These are phyloP conservation scores for Lepidurus packardi DNA, from an alignment of 1,140 invertebrate species.

Conservation along the genomic window DNA sequence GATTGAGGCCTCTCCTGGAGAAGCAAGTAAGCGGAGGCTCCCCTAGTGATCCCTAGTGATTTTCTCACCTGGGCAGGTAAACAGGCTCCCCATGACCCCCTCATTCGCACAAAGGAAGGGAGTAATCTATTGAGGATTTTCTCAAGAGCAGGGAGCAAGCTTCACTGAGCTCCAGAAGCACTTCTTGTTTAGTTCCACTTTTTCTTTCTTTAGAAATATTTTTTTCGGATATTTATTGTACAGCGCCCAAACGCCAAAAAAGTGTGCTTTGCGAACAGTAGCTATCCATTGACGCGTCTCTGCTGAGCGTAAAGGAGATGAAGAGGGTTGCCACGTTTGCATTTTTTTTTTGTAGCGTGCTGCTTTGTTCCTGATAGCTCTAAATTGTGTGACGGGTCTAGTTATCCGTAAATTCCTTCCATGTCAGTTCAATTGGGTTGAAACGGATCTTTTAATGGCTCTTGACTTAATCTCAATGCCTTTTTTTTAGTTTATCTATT, in stretches of 20 bases:
- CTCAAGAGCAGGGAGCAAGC: background rate
- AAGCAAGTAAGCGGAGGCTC: conserved; percentile 4
- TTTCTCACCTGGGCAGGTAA: conserved; percentile 18
- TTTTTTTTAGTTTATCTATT: too few species aligned
- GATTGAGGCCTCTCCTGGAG: background rate
- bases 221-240: background rate
- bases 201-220: background rate
- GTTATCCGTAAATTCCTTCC: background rate
- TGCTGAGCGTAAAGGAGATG: background rate
- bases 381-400: background rate
- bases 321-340: background rate
- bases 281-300: conserved; percentile 7
- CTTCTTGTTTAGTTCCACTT: background rate
- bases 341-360: background rate
- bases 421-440: background rate
- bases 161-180: background rate
- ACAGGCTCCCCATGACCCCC: background rate
- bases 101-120: background rate
- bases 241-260: background rate
- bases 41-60: background rate
- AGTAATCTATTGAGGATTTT: conserved; percentile 11
- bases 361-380: background rate
- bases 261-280: background rate
- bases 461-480: background rate
- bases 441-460: background rate